Base-by-base conservation (phyloP, 2,888 invertebrate species). In the Ophion ventricosus region DNA sequence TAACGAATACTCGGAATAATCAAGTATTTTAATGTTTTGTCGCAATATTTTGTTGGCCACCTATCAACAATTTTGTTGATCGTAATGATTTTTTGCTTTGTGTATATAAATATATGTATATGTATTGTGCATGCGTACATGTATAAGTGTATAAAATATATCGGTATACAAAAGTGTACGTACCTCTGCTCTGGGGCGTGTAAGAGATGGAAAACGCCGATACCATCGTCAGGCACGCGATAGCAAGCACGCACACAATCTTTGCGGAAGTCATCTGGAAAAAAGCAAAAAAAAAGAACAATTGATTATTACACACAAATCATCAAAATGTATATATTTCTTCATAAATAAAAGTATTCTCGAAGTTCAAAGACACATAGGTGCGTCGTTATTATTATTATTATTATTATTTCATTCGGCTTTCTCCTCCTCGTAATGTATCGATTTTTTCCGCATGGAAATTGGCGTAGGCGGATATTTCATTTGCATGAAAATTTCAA, bases 211-310 rank as follows among this genome's bases (percentile, higher is more conserved):
- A 90, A 87, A 91, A 89, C 80, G 90, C 91, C 77, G 90, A 90
- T 84, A 91, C 88, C 83, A 88, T 86, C 70, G 90, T 88, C 69
- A 91, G 85, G 79, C 91, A 88, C 84, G 89, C 87, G 87, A 92
- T 86, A 78, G 70, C 78, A 40, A 92, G 87, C 85, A 90, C 86
- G 88, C 89, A 90, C 70, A 91, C 83, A 87, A 85, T 87, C 85
- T 88, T 92, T 87, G 88, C 86, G 88, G 89, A 88, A 90, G 90
- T 88, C 93, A 93, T 93, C 93, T 93, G 91, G 63, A 92, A 92
- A 80, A 88, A 87, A 85, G 80, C 56, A 26, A 40, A 69, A 35
- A 72, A 67, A 40, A 23, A 25, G 49, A 29, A 43, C 74, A 69
- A 54, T n/a, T 49, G 76, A 49, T 43, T 26, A 23, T 25, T 49